Percentiles rank a stretch among this genome's conserved stretches.
phyloP scores from a whole-genome alignment of 2,888 invertebrate species.

The Aethes cnicana region DNA sequence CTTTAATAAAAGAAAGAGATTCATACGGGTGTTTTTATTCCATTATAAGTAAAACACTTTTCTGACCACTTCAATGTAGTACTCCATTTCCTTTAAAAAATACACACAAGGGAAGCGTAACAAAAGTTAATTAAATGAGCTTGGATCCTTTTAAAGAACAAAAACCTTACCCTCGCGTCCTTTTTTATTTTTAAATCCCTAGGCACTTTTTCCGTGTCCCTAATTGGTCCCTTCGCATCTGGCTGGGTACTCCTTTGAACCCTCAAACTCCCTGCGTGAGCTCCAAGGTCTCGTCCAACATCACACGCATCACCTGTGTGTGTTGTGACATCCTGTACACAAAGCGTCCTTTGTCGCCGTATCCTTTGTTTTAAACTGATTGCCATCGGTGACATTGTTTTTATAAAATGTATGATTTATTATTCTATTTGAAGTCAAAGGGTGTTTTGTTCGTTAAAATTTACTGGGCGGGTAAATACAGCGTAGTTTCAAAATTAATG shows the following conservation, averaged over 20 bases:
- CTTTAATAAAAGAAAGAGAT: not conserved
- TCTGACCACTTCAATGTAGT: not conserved
- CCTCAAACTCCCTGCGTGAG: not conserved
- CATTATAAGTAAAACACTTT: slow-evolving; percentile 10
- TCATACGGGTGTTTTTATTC: not conserved
- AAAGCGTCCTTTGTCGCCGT: slow-evolving; percentile 19
- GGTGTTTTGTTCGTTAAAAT: not conserved
- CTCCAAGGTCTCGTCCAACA: slow-evolving; percentile 7
- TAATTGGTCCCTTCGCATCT: slow-evolving; percentile 21
- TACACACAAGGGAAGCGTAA: not conserved
- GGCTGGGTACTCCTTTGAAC: slow-evolving; percentile 21
- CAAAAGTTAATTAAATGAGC: slow-evolving; percentile 15
- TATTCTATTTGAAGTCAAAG: slow-evolving; percentile 7
- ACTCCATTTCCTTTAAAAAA: not conserved
- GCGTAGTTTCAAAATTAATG: no score
- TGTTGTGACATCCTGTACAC: slow-evolving; percentile 21
- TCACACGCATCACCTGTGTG: not conserved
- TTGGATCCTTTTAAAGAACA: not conserved
- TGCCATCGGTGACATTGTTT: slow-evolving; percentile 19
- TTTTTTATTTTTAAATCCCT: slow-evolving; percentile 23
- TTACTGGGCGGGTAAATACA: no score
- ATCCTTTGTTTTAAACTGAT: slow-evolving; percentile 26
- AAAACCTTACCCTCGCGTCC: slow-evolving; percentile 7
- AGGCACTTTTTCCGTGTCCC: not conserved
- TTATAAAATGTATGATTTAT: slow-evolving; percentile 20